Evolutionary conservation across 2,888 invertebrate genomes (phyloP).

Genomic region (Terebella lapidaria): DNA sequence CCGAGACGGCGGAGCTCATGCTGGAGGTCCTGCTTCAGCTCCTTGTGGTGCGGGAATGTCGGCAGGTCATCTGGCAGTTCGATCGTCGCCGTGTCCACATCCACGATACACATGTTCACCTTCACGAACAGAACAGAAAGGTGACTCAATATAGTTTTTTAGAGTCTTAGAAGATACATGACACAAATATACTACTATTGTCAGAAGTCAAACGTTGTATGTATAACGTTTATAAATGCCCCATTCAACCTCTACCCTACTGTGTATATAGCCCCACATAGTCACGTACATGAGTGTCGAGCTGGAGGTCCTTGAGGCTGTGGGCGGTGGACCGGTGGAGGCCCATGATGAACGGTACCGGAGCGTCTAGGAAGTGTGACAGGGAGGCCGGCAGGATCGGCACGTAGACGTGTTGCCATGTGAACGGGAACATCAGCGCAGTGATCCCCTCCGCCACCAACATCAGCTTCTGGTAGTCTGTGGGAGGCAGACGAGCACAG

Average conservation of each 20-base stretch:
- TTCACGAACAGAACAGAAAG: too few species aligned
- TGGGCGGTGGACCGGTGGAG: slow-evolving; percentile 54
- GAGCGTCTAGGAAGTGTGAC: slow-evolving; percentile 91
- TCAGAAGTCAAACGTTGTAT: too few species aligned
- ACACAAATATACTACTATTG: too few species aligned
- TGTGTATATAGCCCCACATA: too few species aligned
- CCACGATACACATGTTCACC: slow-evolving; percentile 73
- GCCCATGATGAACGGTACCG: slow-evolving; percentile 99
- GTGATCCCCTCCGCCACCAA: slow-evolving; percentile 91
- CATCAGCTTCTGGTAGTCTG: slow-evolving; percentile 93
- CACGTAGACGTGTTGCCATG: slow-evolving; percentile 98
- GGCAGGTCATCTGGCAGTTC: slow-evolving; percentile 95
- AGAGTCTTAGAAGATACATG: too few species aligned
- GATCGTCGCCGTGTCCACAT: slow-evolving; percentile 87
- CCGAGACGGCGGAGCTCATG: slow-evolving; percentile 42
- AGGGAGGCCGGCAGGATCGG: slow-evolving; percentile 84
- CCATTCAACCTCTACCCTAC: too few species aligned
- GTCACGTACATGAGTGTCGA: background rate
- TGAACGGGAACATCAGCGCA: slow-evolving; percentile 84
- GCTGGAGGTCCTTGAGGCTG: slow-evolving; percentile 19
- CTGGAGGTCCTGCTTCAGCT: slow-evolving; percentile 71
- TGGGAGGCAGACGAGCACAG: slow-evolving; percentile 26
- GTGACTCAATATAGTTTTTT: too few species aligned
- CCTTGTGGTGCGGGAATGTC: slow-evolving; percentile 81
- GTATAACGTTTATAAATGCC: too few species aligned